phyloP scores from a whole-genome alignment of 2,113 vertebrate genomes.

The Gallinago jamesoni region DNA sequence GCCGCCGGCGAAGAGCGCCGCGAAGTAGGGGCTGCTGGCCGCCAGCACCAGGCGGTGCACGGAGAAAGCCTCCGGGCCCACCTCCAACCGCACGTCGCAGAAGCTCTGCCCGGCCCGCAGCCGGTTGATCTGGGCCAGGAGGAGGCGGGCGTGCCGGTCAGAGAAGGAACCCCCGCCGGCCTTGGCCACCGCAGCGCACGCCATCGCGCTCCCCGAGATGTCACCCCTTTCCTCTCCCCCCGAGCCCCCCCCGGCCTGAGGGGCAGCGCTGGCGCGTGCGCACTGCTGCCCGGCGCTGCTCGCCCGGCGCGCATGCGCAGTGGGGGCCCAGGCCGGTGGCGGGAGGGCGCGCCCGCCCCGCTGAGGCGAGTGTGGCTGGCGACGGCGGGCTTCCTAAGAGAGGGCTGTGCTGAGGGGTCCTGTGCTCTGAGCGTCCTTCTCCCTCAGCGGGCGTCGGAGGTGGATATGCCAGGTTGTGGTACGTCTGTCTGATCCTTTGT shows the following conservation, averaged over 20 bases:
- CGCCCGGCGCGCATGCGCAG: background rate
- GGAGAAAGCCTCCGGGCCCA: conserved; percentile 83
- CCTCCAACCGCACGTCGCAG: conserved; percentile 90
- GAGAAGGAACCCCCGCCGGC: conserved; percentile 61
- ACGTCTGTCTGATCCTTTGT: no score
- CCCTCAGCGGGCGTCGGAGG: background rate
- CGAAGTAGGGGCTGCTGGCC: conserved; percentile 94
- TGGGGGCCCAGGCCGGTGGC: fast-evolving
- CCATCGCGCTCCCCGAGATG: background rate
- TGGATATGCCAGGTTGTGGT: background rate
- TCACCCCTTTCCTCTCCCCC: background rate
- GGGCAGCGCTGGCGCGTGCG: background rate
- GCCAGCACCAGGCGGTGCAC: conserved; percentile 92
- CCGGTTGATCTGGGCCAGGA: conserved; percentile 92
- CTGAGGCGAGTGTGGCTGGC: fast-evolving
- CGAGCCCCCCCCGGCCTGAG: background rate
- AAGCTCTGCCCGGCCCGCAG: conserved; percentile 86
- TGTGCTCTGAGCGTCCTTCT: background rate
- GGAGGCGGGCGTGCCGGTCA: conserved; percentile 86
- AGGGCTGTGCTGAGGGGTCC: fast-evolving
- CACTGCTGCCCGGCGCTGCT: background rate
- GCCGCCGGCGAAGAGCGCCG: conserved; percentile 89
- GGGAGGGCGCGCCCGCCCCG: fast-evolving
- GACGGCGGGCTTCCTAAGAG: fast-evolving
- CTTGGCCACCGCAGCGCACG: background rate